Evolutionary conservation across 2,888 invertebrate genomes (phyloP), one percentile per base, ranked within the genome.

Genomic region (Plagodis dolabraria): DNA sequence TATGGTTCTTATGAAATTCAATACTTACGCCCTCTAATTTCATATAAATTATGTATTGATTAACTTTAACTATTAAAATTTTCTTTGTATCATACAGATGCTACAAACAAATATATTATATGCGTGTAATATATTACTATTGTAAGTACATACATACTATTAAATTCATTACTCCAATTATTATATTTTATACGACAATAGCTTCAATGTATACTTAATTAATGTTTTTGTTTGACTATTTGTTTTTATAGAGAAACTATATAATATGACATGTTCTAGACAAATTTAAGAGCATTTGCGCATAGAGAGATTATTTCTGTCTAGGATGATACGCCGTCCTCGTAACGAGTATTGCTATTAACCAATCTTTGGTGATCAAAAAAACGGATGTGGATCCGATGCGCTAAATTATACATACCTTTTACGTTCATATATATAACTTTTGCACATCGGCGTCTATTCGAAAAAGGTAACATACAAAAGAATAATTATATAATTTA

Each of bases 1-100:
- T 83, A 83, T 89, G 87, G 83, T 84, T 80, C 81, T 79, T 77
- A 76, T 75, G 77, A 79, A 76, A 76, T 67, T 63, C 72, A 74
- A 76, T 77, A 76, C 75, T 65, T 76, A 79, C 77, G 80, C 83
- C 82, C 82, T 74, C 76, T 83, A 82, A 69, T 66, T 69, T 65
- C 61, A 67, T 67, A 68, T 69, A 74, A 65, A 53, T 47, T 33
- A 49, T 46, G 12, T 46, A 52, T 22, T 52, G 4, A 38, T 53
- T 53, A 33, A 42, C 5, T 33, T 36, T 46, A 12, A 6, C 10
- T 40, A 40, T 10, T 40, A 8, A 10, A 10, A 5, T 55, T 55
- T 53, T 47, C 61, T 57, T 67, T 57, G 51, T 63, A 64, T 58
- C 63, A 64, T 59, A 69, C 65, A 65, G 65, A 63, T 67, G 60